Base-by-base conservation (phyloP, 2,797 vertebrate species). In the Phalloptychus januarius region DNA sequence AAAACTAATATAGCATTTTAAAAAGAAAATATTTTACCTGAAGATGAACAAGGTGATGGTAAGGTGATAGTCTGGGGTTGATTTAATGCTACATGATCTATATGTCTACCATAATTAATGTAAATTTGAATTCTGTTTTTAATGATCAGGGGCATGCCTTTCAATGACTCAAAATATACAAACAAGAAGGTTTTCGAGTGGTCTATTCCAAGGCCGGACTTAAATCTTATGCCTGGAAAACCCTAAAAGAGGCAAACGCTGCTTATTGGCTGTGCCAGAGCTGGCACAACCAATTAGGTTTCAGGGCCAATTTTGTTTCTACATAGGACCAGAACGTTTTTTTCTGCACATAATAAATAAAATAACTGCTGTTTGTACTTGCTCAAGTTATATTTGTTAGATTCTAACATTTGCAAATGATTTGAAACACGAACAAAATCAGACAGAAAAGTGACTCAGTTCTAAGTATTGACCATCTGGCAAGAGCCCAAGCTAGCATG, bases 401-500 rank as follows among this genome's bases (percentile, higher is more conserved):
- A 67, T 25, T 38, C 23, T 25, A 25, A 67, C 36, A 38, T 67
- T 40, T 40, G 10, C 23, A 25, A 40, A 40, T 40, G 10, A 67
- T 25, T 23, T 67, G 36, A 67, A 40, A 25, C 36, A 40, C 13
- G 36, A 12, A 67, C 7, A 2, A 42, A 42, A n/a, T 5, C n/a
- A 72, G 31, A 38, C 46, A 72, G 33, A 80, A 83, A 86, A 82
- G 31, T 77, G 75, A 81, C 83, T 92, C 88, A 67, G 83, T 20
- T 78, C 94, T 93, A 92, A 94, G 88, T 93, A 92, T 91, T 88
- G 92, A 91, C 94, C 94, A 95, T 95, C 95, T 96, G 95, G 94
- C 94, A 92, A 80, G 74, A 90, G 87, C 92, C 93, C 94, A 95
- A 94, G 92, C 92, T 93, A 94, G 93, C 92, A 87, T 92, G 92